Base-by-base conservation (phyloP, 2,113 vertebrate species). In the Anthoscopus minutus region DNA sequence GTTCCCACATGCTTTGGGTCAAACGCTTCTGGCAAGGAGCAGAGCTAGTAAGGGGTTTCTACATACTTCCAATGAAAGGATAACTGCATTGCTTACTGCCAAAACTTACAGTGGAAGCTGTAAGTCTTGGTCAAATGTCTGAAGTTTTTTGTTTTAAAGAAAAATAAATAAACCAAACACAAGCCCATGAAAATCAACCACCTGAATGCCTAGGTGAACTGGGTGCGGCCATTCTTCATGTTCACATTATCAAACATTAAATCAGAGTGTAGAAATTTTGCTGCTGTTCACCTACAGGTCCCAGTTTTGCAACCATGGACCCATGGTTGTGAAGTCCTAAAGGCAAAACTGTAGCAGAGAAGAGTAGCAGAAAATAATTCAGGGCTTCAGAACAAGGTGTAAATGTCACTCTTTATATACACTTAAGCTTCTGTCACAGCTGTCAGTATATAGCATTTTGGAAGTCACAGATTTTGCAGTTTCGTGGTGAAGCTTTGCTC, bases 61-160 rank as follows among this genome's bases (percentile, higher is more conserved):
- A 22, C 0, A 0, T 11, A 0, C 21, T 38, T 25, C 56, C 50
- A 37, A 4, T 13, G 12, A 47, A 69, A 60, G 6, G 0, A 1
- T 6, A 7, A 7, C 13, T 15, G 8, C 2, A 1, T 2, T 40
- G 15, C 9, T 23, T 9, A 0, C 2, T 22, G 44, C 38, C 45
- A 18, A 25, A 73, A 22, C 11, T n/a, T 10, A 11, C 9, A 5
- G 25, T 5, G 31, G 19, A 53, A 31, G 13, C 15, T 60, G 35
- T 23, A 48, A 40, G 21, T 19, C 47, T 76, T 47, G 17, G 40
- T 69, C 14, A 31, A 47, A 69, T 16, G 21, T 23, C 62, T 61
- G n/a, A 69, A 61, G 30, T 2, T 22, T n/a, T 25, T 24, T 1
- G 3, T 3, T 47, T 61, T 31, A 24, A 40, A 17, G 11, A 51